A percentile compares a stretch with the other conserved stretches of the same genome.
Conservation (phyloP, 2,888 invertebrate species). For the Chrysolina haemoptera region DNA sequence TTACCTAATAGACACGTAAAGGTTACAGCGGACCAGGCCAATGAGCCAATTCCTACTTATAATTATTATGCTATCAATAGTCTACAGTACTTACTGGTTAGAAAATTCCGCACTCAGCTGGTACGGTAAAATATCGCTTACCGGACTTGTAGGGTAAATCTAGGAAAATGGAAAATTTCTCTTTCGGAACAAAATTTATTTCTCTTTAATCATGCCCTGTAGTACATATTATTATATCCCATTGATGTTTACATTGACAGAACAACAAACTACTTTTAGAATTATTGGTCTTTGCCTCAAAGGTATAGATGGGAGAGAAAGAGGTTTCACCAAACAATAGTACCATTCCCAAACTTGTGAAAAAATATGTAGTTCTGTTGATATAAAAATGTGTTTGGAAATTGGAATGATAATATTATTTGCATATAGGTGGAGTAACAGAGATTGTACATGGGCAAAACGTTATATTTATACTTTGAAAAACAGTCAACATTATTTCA, state of each 20-base stretch:
- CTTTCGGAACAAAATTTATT: slow-evolving; percentile 20
- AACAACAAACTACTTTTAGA: slow-evolving; percentile 47
- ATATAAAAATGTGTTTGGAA: slow-evolving; percentile 22
- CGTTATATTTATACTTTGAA: slow-evolving; percentile 44
- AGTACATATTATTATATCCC: slow-evolving; percentile 43
- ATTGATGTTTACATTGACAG: slow-evolving; percentile 47
- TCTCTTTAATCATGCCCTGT: slow-evolving; percentile 11
- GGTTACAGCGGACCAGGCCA: no score
- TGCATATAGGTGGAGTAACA: slow-evolving; percentile 10
- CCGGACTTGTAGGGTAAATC: neutral
- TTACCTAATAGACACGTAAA: no score
- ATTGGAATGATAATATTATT: slow-evolving; percentile 14
- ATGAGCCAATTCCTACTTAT: no score
- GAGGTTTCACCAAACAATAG: slow-evolving; percentile 14
- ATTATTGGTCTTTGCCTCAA: slow-evolving; percentile 37
- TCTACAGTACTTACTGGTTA: no score
- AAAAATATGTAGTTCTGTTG: slow-evolving; percentile 21
- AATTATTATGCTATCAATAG: no score
- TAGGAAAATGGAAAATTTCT: neutral
- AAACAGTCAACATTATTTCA: slow-evolving; percentile 50
- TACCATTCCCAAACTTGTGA: slow-evolving; percentile 21
- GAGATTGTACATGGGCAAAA: slow-evolving; percentile 28
- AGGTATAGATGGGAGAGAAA: slow-evolving; percentile 9
- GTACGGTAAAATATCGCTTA: neutral
- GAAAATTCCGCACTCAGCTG: no score